Conservation (phyloP, 2,888 invertebrate species). For the Liposcelis brunnea region DNA sequence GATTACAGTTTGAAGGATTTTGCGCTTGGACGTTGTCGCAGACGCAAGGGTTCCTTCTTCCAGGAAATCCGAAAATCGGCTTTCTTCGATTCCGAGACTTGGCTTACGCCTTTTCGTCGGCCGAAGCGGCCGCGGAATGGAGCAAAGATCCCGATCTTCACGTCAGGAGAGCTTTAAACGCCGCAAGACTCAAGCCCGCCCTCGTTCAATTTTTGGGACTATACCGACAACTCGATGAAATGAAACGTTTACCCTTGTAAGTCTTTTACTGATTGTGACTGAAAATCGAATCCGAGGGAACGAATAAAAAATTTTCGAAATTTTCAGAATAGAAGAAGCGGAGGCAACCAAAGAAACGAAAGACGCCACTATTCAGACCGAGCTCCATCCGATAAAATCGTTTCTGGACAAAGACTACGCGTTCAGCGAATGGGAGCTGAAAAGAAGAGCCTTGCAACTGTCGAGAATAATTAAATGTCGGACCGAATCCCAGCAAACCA, state of each 20-base stretch:
- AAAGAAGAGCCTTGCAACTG: constrained; percentile 57
- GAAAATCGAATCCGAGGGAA: too few relatives aligned
- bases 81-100: constrained; percentile 37
- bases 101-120: constrained; percentile 45
- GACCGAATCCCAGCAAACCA: too few relatives aligned
- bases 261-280: too few relatives aligned
- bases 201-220: too few relatives aligned
- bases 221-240: too few relatives aligned
- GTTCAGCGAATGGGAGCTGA: constrained; percentile 75
- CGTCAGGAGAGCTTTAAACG: too few relatives aligned
- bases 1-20: constrained; percentile 41
- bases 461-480: too few relatives aligned
- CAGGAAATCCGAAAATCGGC: constrained; percentile 52
- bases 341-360: constrained; percentile 2
- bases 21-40: constrained; percentile 47
- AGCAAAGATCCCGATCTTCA: constrained; percentile 36
- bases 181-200: too few relatives aligned
- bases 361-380: constrained; percentile 45
- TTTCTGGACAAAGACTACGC: constrained; percentile 50
- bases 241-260: too few relatives aligned
- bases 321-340: background rate
- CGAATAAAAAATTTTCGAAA: too few relatives aligned
- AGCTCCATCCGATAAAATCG: constrained; percentile 43
- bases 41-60: constrained; percentile 48
- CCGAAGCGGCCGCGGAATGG: constrained; percentile 34